Conservation (phyloP, 2,888 invertebrate species). For the Smittia sp. region DNA sequence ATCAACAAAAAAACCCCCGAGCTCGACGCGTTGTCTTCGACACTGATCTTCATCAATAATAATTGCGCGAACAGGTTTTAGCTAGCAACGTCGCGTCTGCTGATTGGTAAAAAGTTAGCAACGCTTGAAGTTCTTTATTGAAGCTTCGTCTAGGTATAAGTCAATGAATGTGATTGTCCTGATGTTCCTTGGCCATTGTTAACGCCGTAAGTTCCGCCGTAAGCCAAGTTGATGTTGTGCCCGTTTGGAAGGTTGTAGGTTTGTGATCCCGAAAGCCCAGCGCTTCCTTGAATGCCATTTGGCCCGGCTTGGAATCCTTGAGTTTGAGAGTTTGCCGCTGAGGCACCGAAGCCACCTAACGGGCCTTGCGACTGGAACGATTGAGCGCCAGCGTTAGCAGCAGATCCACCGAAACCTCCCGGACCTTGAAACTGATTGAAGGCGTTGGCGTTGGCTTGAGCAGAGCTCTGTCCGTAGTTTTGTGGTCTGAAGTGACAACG, state of each 20-base stretch:
- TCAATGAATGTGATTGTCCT: not conserved
- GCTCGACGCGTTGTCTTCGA: too few species aligned
- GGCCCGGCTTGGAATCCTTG: conserved; percentile 49
- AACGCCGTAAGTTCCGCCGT: conserved; percentile 43
- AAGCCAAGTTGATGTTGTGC: conserved; percentile 51
- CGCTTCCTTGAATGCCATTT: conserved; percentile 47
- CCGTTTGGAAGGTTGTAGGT: conserved; percentile 52
- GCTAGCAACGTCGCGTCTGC: too few species aligned
- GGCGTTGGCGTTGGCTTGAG: conserved; percentile 48
- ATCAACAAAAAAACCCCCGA: too few species aligned
- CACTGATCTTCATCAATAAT: too few species aligned
- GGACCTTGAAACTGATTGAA: conserved; percentile 45
- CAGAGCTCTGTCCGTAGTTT: conserved; percentile 30
- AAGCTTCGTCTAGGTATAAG: not conserved
- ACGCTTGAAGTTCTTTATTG: too few species aligned
- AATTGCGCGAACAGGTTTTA: too few species aligned
- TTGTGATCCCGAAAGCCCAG: conserved; percentile 51
- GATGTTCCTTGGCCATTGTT: not conserved
- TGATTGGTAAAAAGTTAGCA: too few species aligned
- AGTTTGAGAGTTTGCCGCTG: conserved; percentile 50
- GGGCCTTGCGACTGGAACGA: conserved; percentile 50
- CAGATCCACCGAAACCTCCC: conserved; percentile 46
- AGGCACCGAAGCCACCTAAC: conserved; percentile 44
- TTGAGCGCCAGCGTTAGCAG: conserved; percentile 50
- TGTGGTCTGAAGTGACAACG: not conserved